Evolutionary conservation across 2,113 vertebrate species (phyloP), one percentile per base, ranked within the genome.

Genomic region (Casuarius casuarius): DNA sequence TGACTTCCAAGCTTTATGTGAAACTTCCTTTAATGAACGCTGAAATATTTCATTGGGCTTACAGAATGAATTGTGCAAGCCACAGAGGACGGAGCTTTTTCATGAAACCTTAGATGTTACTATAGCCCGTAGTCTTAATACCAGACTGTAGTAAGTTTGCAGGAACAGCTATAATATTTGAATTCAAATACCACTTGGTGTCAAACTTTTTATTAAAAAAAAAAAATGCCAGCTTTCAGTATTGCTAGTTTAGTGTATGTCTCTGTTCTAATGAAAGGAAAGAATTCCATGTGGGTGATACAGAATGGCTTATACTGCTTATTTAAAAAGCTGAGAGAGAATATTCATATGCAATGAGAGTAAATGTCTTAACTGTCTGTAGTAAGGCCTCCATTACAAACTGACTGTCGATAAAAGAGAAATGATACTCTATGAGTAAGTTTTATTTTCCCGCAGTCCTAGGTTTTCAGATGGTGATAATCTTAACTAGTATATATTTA

Each of bases 401-500:
- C 31, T 10, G 19, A 91, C 22, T 35, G 56, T 48, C 77, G 35
- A 31, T 61, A 87, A 75, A 51, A 38, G 9, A 71, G 66, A 90
- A 75, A 48, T 73, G 84, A 5, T 67, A 31, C 38, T 92, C 92
- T 51, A 68, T 73, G 19, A 70, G 71, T 84, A 92, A 83, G 13
- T 38, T 78, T 73, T 89, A 80, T 92, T 59, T 4, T 5, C 33
- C 3, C 3, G 12, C 7, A 87, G 3, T 92, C 96, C 33, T 44
- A 63, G 35, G 21, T 79, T 96, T 95, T 94, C 87, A 93, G 77
- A 68, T 42, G 35, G 12, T 76, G 44, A 81, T 44, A 75, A 81
- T 92, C 66, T 42, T 96, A 94, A 93, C 95, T 78, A 87, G 20
- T 48, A 66, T 51, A 21, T 66, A 62, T 95, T 97, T 77, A 63